Percentiles rank a stretch among this genome's conserved stretches.
phyloP scores from a whole-genome alignment of 2,888 invertebrate species.

The Pammene fasciana region DNA sequence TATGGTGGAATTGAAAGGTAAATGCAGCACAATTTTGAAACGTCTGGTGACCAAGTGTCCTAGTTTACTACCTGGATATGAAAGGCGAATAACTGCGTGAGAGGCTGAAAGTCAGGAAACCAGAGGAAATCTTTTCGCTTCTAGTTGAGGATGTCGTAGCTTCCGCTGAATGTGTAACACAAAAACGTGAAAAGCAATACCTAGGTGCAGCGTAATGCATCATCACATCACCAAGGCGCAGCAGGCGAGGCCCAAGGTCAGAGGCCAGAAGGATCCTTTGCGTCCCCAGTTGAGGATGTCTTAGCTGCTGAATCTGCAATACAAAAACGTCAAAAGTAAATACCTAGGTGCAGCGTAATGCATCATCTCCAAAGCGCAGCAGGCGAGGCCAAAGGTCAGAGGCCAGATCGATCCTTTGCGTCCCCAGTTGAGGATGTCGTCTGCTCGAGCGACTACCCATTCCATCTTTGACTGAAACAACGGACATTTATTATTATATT shows the following conservation, averaged over 20 bases:
- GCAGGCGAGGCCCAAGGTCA: constrained; percentile 92
- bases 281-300: too few relatives aligned
- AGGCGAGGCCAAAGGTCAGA: constrained; percentile 98
- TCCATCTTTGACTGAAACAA: constrained; percentile 84
- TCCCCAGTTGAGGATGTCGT: constrained; percentile 97
- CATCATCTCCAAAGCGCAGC: constrained; percentile 99
- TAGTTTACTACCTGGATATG: too few relatives aligned
- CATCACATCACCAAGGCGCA: constrained; percentile 99
- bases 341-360: constrained; percentile 97
- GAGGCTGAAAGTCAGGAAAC: not conserved
- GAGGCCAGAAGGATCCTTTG: not conserved
- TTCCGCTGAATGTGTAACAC: too few relatives aligned
- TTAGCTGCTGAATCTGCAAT: too few relatives aligned
- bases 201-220: constrained; percentile 99
- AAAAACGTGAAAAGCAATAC: constrained; percentile 32
- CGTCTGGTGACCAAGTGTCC: too few relatives aligned
- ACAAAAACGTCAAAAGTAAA: too few relatives aligned
- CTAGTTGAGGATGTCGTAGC: too few relatives aligned
- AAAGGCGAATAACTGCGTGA: not conserved
- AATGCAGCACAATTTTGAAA: too few relatives aligned
- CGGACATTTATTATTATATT: not conserved
- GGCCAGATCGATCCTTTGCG: constrained; percentile 98
- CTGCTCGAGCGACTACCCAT: constrained; percentile 93
- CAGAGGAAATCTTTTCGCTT: not conserved
- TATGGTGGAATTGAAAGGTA: too few relatives aligned